These are phyloP conservation scores for Tetramorium bicarinatum DNA, from an alignment of 2,888 invertebrate genomes.

Conservation along the genomic window DNA sequence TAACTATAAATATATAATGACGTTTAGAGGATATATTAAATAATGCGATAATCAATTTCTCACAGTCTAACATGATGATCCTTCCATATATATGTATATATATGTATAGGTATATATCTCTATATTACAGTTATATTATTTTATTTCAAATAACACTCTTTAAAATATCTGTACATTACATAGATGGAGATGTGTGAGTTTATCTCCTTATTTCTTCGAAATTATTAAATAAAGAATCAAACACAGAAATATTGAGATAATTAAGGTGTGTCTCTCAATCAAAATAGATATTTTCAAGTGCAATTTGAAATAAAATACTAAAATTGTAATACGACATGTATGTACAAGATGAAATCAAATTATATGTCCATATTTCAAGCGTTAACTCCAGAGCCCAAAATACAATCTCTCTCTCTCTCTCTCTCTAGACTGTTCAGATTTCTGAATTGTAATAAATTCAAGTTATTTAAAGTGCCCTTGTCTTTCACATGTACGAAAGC, in stretches of 20 bases:
- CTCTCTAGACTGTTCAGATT: not conserved
- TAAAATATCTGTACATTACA: not conserved
- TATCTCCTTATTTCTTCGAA: not conserved
- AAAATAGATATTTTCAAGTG: not conserved
- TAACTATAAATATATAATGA: constrained; percentile 77
- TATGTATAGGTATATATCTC: constrained; percentile 22
- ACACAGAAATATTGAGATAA: not conserved
- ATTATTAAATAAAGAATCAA: not conserved
- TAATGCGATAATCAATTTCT: constrained; percentile 81
- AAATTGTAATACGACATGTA: constrained; percentile 15
- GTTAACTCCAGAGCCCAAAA: not conserved
- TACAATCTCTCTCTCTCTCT: not conserved
- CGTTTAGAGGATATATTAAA: constrained; percentile 80
- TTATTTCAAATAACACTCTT: constrained; percentile 18
- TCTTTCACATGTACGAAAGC: not conserved
- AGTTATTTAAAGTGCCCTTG: too few relatives aligned
- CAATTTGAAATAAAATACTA: constrained; percentile 7
- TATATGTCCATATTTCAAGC: not conserved
- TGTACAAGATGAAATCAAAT: not conserved
- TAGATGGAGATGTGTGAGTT: not conserved
- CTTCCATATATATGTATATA: constrained; percentile 6
- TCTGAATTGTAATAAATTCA: not conserved
- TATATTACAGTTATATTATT: constrained; percentile 1
- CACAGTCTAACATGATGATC: constrained; percentile 70
- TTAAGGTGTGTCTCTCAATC: not conserved